phyloP scores from a whole-genome alignment of 1,140 invertebrate genomes.

The Cydia fagiglandana region DNA sequence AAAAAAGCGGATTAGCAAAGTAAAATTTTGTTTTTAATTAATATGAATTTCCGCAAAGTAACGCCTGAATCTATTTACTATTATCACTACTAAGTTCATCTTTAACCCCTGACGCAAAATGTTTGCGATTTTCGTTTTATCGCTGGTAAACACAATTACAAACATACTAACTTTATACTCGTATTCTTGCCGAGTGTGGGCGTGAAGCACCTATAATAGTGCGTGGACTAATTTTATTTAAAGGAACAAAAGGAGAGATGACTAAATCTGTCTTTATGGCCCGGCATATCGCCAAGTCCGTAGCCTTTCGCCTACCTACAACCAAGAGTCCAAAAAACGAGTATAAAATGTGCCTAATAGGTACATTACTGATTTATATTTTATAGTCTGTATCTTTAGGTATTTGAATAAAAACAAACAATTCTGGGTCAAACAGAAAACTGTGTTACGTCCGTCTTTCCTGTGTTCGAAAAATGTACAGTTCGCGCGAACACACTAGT shows the following conservation, averaged over 20 bases:
- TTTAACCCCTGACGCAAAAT: too few species aligned
- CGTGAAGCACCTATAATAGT: slow-evolving; percentile 7
- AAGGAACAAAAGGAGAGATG: slow-evolving; percentile 53
- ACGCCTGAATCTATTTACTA: too few species aligned
- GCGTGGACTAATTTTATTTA: slow-evolving; percentile 20
- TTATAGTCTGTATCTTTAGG: too few species aligned
- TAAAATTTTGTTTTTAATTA: too few species aligned
- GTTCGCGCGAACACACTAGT: too few species aligned
- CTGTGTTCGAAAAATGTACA: too few species aligned
- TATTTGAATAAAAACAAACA: too few species aligned
- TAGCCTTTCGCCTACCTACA: slow-evolving; percentile 5
- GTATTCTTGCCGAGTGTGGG: slow-evolving; percentile 2
- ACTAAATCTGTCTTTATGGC: slow-evolving; percentile 46
- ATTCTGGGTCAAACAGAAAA: too few species aligned
- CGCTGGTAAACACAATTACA: not conserved
- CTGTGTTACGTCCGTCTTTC: too few species aligned
- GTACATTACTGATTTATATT: not conserved
- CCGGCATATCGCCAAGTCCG: slow-evolving; percentile 40
- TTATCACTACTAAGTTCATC: too few species aligned
- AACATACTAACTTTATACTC: not conserved
- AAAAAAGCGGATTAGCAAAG: too few species aligned
- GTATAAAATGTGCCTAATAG: not conserved
- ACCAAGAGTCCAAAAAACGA: not conserved
- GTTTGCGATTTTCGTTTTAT: not conserved
- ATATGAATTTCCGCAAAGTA: too few species aligned